Percentiles rank a stretch among this genome's conserved stretches.
Evolutionary conservation across 2,113 vertebrate genomes (phyloP).

Genomic region (Cynoglossus semilaevis): DNA sequence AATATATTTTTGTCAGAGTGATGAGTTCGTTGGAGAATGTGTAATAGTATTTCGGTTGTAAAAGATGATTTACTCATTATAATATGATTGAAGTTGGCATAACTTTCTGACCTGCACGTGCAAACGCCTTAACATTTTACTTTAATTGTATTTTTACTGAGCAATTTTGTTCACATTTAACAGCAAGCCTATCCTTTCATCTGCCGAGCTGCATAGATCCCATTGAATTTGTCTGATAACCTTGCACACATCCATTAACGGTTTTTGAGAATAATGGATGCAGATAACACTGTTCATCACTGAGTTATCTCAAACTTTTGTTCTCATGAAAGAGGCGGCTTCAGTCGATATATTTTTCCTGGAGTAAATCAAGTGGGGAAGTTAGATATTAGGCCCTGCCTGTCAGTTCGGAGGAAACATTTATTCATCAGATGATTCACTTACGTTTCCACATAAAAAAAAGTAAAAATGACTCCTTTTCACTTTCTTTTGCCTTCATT

Average conservation of each 20-base stretch:
- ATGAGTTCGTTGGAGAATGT: too few relatives aligned
- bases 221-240: conserved; percentile 35
- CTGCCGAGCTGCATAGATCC: conserved; percentile 11
- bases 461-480: conserved; percentile 35
- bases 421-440: conserved; percentile 49
- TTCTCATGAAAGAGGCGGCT: conserved; percentile 27
- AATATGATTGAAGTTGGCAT: too few relatives aligned
- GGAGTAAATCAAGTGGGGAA: conserved; percentile 26
- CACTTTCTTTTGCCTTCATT: conserved; percentile 25
- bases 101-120: too few relatives aligned
- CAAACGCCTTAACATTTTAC: too few relatives aligned
- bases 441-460: conserved; percentile 27
- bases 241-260: conserved; percentile 29
- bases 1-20: too few relatives aligned
- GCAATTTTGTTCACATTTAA: conserved; percentile 10
- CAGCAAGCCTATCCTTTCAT: conserved; percentile 19
- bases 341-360: conserved; percentile 14
- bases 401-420: conserved; percentile 29
- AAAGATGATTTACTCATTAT: too few relatives aligned
- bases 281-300: conserved; percentile 40
- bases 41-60: too few relatives aligned
- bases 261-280: conserved; percentile 31
- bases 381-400: conserved; percentile 27
- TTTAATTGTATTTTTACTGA: background rate
- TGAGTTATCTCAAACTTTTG: conserved; percentile 37